Percentiles rank a stretch among this genome's conserved stretches.
phyloP scores from a whole-genome alignment of 2,797 vertebrate species.

The Melanotaenia pygmaea region DNA sequence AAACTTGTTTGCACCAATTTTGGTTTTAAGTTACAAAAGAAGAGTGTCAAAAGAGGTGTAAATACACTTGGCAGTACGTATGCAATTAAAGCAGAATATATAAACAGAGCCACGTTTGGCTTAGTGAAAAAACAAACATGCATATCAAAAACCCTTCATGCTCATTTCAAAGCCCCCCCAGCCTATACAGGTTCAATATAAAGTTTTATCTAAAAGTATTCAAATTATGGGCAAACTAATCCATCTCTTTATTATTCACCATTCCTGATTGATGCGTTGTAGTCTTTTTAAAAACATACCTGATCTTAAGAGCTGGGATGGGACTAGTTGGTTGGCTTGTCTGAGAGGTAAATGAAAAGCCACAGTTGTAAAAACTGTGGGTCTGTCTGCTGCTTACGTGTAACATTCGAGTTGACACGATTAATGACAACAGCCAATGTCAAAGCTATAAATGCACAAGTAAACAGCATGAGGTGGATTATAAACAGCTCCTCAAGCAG shows the following conservation, averaged over 20 bases:
- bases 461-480: constrained; percentile 37
- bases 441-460: constrained; percentile 35
- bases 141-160: constrained; percentile 78
- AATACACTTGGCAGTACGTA: constrained; percentile 79
- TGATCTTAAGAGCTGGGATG: constrained; percentile 38
- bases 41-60: constrained; percentile 54
- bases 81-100: constrained; percentile 77
- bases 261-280: constrained; percentile 42
- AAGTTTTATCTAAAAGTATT: constrained; percentile 62
- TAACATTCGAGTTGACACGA: constrained; percentile 1
- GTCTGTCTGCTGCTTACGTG: constrained; percentile 3
- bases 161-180: constrained; percentile 53
- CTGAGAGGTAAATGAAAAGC: constrained; percentile 20
- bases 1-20: constrained; percentile 45
- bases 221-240: constrained; percentile 55
- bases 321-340: constrained; percentile 7
- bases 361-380: constrained; percentile 21
- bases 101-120: constrained; percentile 74
- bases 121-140: constrained; percentile 72
- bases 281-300: constrained; percentile 49
- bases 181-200: constrained; percentile 64
- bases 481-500: constrained; percentile 28
- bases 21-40: constrained; percentile 70
- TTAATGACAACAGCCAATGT: constrained; percentile 9
- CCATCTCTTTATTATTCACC: background rate